Base-by-base conservation (phyloP, 1,140 invertebrate genomes). In the Gonioctena quinquepunctata region DNA sequence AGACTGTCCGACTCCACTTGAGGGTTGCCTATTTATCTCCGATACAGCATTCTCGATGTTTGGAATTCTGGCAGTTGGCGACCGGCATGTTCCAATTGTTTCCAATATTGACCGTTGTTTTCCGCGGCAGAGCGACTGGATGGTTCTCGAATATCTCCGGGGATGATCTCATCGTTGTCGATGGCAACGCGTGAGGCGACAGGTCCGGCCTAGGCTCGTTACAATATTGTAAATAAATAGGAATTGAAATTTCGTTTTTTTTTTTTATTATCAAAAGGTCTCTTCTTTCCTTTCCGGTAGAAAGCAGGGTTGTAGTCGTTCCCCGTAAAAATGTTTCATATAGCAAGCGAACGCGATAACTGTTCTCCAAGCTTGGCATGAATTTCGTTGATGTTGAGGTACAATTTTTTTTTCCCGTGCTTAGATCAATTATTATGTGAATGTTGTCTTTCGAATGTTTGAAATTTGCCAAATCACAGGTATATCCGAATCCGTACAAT, bases 401-500 rank as follows among this genome's bases (percentile, higher is more conserved):
- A 73, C 33, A 71, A 25, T 67, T 59, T 67, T 71, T 73, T 73
- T 21, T 66, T 66, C 59, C 25, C 8, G 50, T 71, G 33, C 63
- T 74, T 27, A 42, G n/a, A 63, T 73, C 49, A 57, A 73, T 62
- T 23, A 73, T 70, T 70, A 73, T 63, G 67, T 66, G 11, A 62
- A 70, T 63, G 26, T 73, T n/a, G 48, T 70, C 64, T 64, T 70
- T 73, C 16, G 62, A 60, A 57, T 69, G 54, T 23, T 69, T 66
- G 28, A 72, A 72, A 68, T 74, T 74, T 67, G 72, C 69, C 57
- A 74, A 72, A 74, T 72, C 25, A 74, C 26, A 21, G 70, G 73
- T 72, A 74, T 72, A 69, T 74, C 66, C 13, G 71, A 73, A 73
- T 73, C 74, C 61, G 71, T 73, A 69, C 74, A 73, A 67, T 75